Evolutionary conservation across 2,113 vertebrate genomes (phyloP), one percentile per base, ranked within the genome.

Genomic region (Psammodynastes pulverulentus): DNA sequence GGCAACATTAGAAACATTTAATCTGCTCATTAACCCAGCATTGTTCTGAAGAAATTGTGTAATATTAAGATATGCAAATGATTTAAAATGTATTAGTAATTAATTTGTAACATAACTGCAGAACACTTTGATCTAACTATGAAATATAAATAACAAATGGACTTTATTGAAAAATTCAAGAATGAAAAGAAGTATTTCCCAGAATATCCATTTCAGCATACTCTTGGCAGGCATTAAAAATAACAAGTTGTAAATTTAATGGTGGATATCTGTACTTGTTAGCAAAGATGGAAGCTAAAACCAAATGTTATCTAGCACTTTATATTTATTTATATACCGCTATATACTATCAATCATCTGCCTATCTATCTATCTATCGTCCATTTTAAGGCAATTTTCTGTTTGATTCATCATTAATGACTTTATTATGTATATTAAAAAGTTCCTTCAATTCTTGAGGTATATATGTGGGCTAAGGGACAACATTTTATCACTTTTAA

Each of bases 21-120:
- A 21, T 84, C 1, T 46, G 92, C 1, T 9, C 91, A 87, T 87
- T 90, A 62, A 26, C 51, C 91, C 94, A 62, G 17, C 34, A 93
- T 92, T 94, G 72, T 90, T 84, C 92, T 58, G 5, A 94, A 91
- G 53, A 92, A 46, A 52, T 91, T n/a, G 93, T 92, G 88, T 12
- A 88, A 49, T 23, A 92, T 93, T 94, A 89, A 29, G 79, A 94
- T 62, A 34, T 88, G 46, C 56, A 87, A 58, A 39, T 88, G 46
- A 89, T 39, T 49, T 52, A 72, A 91, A 13, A 7, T 12, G n/a
- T 39, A 53, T 56, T 84, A 34, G 39, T 85, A 91, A 93, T 54
- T 92, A 93, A 34, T 8, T 94, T 92, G 85, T 67, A 89, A 12
- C 58, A 93, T 88, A 17, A 54, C 72, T 90, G 8, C 43, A 67